Percentiles rank a stretch among this genome's conserved stretches.
These are phyloP conservation scores for Scortum barcoo DNA, from an alignment of 2,113 vertebrate species.

Conservation along the genomic window DNA sequence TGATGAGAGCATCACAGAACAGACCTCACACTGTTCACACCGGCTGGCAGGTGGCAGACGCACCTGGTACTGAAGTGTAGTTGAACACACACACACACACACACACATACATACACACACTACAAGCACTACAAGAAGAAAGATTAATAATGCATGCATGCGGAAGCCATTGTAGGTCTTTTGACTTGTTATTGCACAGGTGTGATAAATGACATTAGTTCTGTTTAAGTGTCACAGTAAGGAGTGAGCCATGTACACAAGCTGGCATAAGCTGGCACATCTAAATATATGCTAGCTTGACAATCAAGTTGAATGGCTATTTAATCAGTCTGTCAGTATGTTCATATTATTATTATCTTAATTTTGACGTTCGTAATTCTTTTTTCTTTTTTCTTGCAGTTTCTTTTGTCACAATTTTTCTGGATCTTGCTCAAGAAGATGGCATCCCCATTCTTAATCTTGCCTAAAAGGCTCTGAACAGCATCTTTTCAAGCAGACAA, in stretches of 20 bases:
- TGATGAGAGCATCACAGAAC: constrained; percentile 79
- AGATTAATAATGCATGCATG: neutral
- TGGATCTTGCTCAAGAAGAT: neutral
- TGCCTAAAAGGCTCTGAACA: neutral
- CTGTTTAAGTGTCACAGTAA: no score
- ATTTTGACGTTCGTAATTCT: no score
- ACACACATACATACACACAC: constrained; percentile 21
- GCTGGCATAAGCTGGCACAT: no score
- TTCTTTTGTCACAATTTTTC: no score
- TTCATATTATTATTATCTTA: no score
- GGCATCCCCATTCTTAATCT: no score
- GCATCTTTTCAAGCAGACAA: no score
- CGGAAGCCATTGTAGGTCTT: neutral
- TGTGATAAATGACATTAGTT: neutral
- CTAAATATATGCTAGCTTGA: no score
- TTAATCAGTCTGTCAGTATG: no score
- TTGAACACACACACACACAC: constrained; percentile 38
- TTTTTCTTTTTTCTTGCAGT: no score
- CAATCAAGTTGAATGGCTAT: no score
- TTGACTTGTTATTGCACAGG: neutral
- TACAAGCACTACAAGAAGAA: neutral
- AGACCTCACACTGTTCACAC: constrained; percentile 76
- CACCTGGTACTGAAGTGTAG: constrained; percentile 59
- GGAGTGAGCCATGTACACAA: no score
- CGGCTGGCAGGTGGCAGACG: constrained; percentile 61